Evolutionary conservation across 2,888 invertebrate genomes (phyloP), one percentile per base, ranked within the genome.

Genomic region (Lamellibrachia columna): DNA sequence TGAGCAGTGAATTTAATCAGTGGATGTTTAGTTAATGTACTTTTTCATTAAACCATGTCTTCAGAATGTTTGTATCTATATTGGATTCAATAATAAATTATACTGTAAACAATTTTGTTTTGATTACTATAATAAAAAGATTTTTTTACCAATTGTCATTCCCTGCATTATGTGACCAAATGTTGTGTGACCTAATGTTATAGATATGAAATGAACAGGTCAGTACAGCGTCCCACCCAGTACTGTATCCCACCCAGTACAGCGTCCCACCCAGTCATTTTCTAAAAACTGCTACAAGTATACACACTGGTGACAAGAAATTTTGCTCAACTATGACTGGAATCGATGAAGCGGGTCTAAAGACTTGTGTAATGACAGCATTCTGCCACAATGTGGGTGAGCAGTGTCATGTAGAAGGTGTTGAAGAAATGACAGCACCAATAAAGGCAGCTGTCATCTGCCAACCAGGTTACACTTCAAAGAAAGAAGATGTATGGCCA

Each of bases 251-350:
- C 58, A 58, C 58, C 58, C 58, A 58, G 15, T 11, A 58, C 8
- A 58, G 15, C 22, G 75, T 75, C 75, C 75, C 75, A 75, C 75
- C 75, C 75, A 75, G 75, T 75, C 75, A 75, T 75, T 75, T 75
- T 75, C 75, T 75, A 75, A 75, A 75, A 75, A 75, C 75, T 15
- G 4, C 1, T 75, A 75, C 75, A 75, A 75, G 75, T 75, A 75
- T 75, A 75, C 15, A 15, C 15, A 22, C 75, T 75, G 4, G 75
- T 15, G 11, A 75, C 75, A 75, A 11, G 75, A 15, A 75, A 75
- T 22, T 75, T 75, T 15, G 22, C 75, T 75, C 75, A 75, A 75
- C 15, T 75, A 22, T 75, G 75, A 75, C 75, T 22, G 75, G 22
- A 75, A 75, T 75, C 75, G 75, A 75, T 75, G 75, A 15, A 75